Base-by-base conservation (phyloP, 2,888 invertebrate species). In the Ceratothoa steindachneri region DNA sequence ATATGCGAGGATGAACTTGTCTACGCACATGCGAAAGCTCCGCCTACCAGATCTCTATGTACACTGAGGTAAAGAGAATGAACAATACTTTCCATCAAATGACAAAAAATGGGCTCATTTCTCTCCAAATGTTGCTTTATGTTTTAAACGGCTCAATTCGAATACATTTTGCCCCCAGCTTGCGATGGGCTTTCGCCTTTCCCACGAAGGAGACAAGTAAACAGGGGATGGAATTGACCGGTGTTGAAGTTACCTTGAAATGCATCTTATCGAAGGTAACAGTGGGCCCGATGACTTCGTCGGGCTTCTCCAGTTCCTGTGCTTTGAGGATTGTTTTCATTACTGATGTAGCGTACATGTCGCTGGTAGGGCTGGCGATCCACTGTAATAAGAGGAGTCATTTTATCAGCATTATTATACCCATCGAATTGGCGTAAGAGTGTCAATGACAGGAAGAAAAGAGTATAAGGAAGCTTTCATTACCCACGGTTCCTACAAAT, bases 341-440 rank as follows among this genome's bases (percentile, higher is more conserved):
- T 30, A 96, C 91, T 30, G 97, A 93, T 86, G 99, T 98, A 30
- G 98, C 97, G 85, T 92, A 98, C 95, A 98, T 97, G 85, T 99
- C 98, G 83, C 95, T 92, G 65, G 97, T 91, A 0, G 98, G 97
- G 83, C 92, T 93, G 5, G 97, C 95, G 64, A 90, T 87, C 98
- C 98, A 99, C 89, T 92, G 85, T 9, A 81, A 77, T 3, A 70
- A 67, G 67, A 73, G n/a, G n/a, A n/a, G n/a, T n/a, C n/a, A n/a
- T n/a, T n/a, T n/a, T n/a, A n/a, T 41, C 66, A 71, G 29, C 24
- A 29, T 30, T 19, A 19, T 29, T 7, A 51, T 68, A 19, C 15
- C 52, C 1, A 64, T 19, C 24, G 12, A 64, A 1, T 12, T 51
- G 15, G 64, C 24, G 1, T 19, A 15, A 64, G 22, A 24, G 24